Conservation (phyloP, 2,113 vertebrate species). For the Chitala chitala region DNA sequence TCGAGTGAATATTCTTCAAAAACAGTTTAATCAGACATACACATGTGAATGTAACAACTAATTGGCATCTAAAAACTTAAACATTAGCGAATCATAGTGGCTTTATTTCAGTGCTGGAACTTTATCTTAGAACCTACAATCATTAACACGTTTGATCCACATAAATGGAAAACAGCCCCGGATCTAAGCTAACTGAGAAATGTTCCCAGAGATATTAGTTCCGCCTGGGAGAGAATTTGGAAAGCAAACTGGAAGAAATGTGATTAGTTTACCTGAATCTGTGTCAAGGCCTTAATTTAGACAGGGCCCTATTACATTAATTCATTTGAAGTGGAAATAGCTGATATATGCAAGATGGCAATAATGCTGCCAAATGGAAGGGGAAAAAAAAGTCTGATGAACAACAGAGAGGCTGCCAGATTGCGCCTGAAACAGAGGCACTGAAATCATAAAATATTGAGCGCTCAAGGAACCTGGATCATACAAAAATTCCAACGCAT, state of each 20-base stretch:
- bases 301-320: slow-evolving; percentile 31
- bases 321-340: slow-evolving; percentile 31
- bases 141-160: not conserved
- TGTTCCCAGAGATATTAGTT: not conserved
- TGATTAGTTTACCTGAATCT: slow-evolving; percentile 36
- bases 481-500: slow-evolving; percentile 24
- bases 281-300: slow-evolving; percentile 38
- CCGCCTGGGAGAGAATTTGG: not conserved
- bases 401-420: slow-evolving; percentile 27
- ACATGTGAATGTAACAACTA: not conserved
- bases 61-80: no score
- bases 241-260: slow-evolving; percentile 15
- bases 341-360: slow-evolving; percentile 24
- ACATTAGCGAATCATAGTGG: no score
- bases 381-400: slow-evolving; percentile 25
- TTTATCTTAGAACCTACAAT: slow-evolving; percentile 7
- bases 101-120: no score
- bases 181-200: not conserved
- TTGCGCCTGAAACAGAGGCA: slow-evolving; percentile 23
- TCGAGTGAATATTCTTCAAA: no score
- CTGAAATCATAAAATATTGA: slow-evolving; percentile 36
- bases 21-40: no score
- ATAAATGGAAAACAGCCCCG: not conserved
- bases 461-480: slow-evolving; percentile 29
- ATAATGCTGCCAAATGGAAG: slow-evolving; percentile 28